phyloP scores from a whole-genome alignment of 2,888 invertebrate species.

The Drosophila anceps region DNA sequence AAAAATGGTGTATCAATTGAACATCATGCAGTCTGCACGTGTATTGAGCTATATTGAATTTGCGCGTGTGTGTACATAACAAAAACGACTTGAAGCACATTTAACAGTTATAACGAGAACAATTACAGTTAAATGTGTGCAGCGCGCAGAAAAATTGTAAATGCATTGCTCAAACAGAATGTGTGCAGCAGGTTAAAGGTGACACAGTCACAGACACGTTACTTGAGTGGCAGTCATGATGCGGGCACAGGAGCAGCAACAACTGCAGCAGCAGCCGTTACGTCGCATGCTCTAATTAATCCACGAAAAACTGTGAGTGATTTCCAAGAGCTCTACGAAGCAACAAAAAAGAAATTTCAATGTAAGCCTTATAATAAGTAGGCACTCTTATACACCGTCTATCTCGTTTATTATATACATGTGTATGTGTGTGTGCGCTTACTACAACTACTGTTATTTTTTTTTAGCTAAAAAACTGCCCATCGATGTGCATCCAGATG shows the following conservation, averaged over 20 bases:
- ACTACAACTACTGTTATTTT: slow-evolving; percentile 8
- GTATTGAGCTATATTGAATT: neutral
- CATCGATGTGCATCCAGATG: slow-evolving; percentile 93
- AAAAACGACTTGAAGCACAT: slow-evolving; percentile 36
- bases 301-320: slow-evolving; percentile 74
- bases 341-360: slow-evolving; percentile 89
- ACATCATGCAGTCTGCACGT: slow-evolving; percentile 55
- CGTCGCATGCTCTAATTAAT: slow-evolving; percentile 37
- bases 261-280: slow-evolving; percentile 41
- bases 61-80: slow-evolving; percentile 63
- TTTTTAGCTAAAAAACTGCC: slow-evolving; percentile 93
- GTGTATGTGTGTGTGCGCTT: neutral
- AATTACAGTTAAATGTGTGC: slow-evolving; percentile 67
- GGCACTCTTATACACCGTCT: slow-evolving; percentile 45
- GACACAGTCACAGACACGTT: slow-evolving; percentile 3
- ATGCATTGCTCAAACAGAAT: slow-evolving; percentile 60
- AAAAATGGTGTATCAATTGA: neutral
- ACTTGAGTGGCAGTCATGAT: slow-evolving; percentile 14
- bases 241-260: slow-evolving; percentile 13
- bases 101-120: slow-evolving; percentile 37
- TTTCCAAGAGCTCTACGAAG: slow-evolving; percentile 88
- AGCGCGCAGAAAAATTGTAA: slow-evolving; percentile 54
- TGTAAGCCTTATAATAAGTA: slow-evolving; percentile 87
- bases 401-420: neutral
- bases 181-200: slow-evolving; percentile 30